phyloP scores from a whole-genome alignment of 2,888 invertebrate genomes.

The Aethes cnicana region DNA sequence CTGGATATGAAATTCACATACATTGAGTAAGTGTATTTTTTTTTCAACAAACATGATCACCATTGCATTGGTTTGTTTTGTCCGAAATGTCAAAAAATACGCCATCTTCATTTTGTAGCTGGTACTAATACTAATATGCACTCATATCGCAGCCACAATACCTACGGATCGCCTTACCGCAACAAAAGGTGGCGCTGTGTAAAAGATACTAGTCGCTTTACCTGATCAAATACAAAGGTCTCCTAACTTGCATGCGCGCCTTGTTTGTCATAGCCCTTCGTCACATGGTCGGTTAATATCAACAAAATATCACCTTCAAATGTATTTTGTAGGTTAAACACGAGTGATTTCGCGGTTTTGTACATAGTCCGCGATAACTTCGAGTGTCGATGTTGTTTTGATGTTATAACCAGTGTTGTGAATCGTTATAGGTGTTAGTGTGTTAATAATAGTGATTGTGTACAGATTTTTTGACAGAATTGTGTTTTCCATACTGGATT shows the following conservation, averaged over 20 bases:
- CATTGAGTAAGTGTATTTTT: slow-evolving; percentile 88
- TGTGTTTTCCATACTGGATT: slow-evolving; percentile 37
- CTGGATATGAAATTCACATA: slow-evolving; percentile 97
- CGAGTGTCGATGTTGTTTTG: slow-evolving; percentile 45
- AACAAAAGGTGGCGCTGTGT: slow-evolving; percentile 65
- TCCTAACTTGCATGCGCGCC: slow-evolving; percentile 37
- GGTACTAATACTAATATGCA: neutral
- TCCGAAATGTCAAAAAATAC: neutral
- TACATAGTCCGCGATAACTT: slow-evolving; percentile 62
- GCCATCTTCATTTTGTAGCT: slow-evolving; percentile 4
- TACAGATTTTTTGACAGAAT: slow-evolving; percentile 36
- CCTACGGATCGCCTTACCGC: slow-evolving; percentile 19
- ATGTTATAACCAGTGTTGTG: slow-evolving; percentile 46
- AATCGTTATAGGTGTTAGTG: slow-evolving; percentile 42
- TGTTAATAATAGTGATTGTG: slow-evolving; percentile 39
- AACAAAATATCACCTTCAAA: slow-evolving; percentile 83
- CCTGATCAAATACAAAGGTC: slow-evolving; percentile 56
- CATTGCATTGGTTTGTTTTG: neutral
- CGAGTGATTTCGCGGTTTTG: slow-evolving; percentile 74
- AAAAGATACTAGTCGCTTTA: slow-evolving; percentile 46
- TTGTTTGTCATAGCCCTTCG: slow-evolving; percentile 38
- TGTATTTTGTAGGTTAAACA: slow-evolving; percentile 81
- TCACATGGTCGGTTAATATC: slow-evolving; percentile 64
- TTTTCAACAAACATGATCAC: slow-evolving; percentile 2
- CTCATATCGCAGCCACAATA: neutral